Evolutionary conservation across 1,140 invertebrate species (phyloP), one percentile per base, ranked within the genome.

Genomic region (Tribolium castaneum): DNA sequence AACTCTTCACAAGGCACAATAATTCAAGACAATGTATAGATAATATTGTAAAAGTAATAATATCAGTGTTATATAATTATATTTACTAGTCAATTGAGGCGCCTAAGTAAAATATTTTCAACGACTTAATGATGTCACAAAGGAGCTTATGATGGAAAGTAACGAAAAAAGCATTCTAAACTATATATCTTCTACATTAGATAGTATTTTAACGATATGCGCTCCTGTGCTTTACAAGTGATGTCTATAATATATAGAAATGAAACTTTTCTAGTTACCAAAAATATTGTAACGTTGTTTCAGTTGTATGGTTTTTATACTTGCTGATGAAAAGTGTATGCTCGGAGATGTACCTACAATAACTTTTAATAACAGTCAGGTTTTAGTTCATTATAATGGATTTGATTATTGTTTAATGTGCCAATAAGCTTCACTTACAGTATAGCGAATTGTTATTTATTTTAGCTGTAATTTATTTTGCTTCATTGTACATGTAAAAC

Each of bases 61-160:
- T 79, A 81, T 81, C 75, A 78, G 76, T 80, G 80, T 84, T 83
- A 81, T 80, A 82, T 80, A 78, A 79, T 76, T 78, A 80, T 80
- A 83, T 82, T 82, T 84, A 84, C 83, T 84, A 84, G 83, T 84
- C 83, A 84, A 84, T 84, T 84, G 78, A 81, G 80, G 81, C 82
- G 78, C 78, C 78, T 81, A 79, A 78, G 66, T 75, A 77, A 78
- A 72, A 79, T 80, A 78, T 80, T 77, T 80, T 81, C 78, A 81
- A 81, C 74, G 77, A 77, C 39, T 45, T 73, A n/a, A 77, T 19
- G 52, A 75, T 75, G 50, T 75, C 52, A 54, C 52, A 39, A 39
- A 72, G 16, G 39, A 50, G 30, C 49, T 52, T 73, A 25, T 50
- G 35, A 34, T 3, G 35, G 70, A 12, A 51, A 35, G n/a, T 66